Evolutionary conservation across 2,113 vertebrate species (phyloP).

Genomic region (Gadus chalcogrammus): DNA sequence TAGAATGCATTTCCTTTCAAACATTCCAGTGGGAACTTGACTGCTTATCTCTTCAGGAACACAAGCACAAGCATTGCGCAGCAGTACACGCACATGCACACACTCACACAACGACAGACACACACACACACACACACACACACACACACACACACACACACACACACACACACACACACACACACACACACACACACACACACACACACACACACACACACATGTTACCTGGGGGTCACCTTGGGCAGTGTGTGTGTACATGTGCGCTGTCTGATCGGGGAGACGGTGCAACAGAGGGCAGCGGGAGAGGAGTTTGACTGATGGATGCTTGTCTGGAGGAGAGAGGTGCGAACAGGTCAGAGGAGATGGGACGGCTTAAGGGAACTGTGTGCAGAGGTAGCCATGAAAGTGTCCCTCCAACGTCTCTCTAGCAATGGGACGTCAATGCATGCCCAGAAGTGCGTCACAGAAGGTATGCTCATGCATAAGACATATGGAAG

Average conservation of each 20-base stretch:
- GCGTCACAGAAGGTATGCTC: too few species aligned
- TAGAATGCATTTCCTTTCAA: slow-evolving; percentile 61
- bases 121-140: slow-evolving; percentile 17
- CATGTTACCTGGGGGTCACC: slow-evolving; percentile 27
- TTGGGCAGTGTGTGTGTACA: slow-evolving; percentile 11
- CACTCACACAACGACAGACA: slow-evolving; percentile 17
- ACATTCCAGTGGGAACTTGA: slow-evolving; percentile 62
- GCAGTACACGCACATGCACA: slow-evolving; percentile 9
- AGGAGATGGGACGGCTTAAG: not conserved
- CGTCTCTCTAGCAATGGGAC: not conserved
- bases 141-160: slow-evolving; percentile 3
- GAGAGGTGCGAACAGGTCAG: not conserved
- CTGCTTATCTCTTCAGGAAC: slow-evolving; percentile 57
- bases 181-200: not conserved
- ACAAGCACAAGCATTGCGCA: slow-evolving; percentile 16
- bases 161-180: slow-evolving; percentile 4
- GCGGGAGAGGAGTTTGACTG: not conserved
- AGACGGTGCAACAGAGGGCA: not conserved
- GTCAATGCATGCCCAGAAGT: too few species aligned
- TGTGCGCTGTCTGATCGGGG: not conserved
- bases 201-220: slow-evolving; percentile 5
- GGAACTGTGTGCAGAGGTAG: not conserved
- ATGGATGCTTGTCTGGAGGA: not conserved
- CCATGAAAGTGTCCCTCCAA: not conserved
- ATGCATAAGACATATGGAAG: too few species aligned